Base-by-base conservation (phyloP, 2,797 vertebrate species). In the Buphagus erythrorhynchus region DNA sequence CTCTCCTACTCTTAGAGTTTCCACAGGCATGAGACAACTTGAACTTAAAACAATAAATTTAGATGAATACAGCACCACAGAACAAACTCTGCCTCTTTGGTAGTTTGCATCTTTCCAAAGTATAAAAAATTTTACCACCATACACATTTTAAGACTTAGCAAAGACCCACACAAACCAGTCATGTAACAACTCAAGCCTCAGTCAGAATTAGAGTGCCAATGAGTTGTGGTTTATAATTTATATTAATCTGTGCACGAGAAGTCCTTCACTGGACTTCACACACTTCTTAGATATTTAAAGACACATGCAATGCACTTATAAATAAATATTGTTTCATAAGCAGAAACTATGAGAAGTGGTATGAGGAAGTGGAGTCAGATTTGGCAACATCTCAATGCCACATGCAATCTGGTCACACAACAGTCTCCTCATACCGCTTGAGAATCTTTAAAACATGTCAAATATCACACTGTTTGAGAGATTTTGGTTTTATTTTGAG, bases 241-340 rank as follows among this genome's bases (percentile, higher is more conserved):
- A 25, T 71, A 89, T 62, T 42, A 52, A 73, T 31, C 35, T 68
- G 28, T 58, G 54, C 54, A 78, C 0, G 0, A 79, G n/a, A 46
- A 75, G 49, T 46, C 31, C 75, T 91, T 77, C 85, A 36, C 35
- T 77, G 28, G 69, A 81, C 40, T 40, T 16, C 40, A 40, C 40
- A 49, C 33, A 84, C 36, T 92, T 94, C 81, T 86, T 54, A 83
- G 78, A 86, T 83, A 83, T 82, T 80, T 80, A 86, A 73, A 94
- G 71, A 87, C 73, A 78, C 54, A 76, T 29, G 85, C 73, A 93
- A 72, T 57, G 58, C 38, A 58, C 66, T 95, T 95, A 95, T 58
- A 96, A 94, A 96, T 91, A 94, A 96, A 91, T 87, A 93, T 48
- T 78, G 72, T 93, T 97, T 95, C 92, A 96, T 92, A 97, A 97